phyloP scores from a whole-genome alignment of 2,888 invertebrate genomes.

The Netelia virgata region DNA sequence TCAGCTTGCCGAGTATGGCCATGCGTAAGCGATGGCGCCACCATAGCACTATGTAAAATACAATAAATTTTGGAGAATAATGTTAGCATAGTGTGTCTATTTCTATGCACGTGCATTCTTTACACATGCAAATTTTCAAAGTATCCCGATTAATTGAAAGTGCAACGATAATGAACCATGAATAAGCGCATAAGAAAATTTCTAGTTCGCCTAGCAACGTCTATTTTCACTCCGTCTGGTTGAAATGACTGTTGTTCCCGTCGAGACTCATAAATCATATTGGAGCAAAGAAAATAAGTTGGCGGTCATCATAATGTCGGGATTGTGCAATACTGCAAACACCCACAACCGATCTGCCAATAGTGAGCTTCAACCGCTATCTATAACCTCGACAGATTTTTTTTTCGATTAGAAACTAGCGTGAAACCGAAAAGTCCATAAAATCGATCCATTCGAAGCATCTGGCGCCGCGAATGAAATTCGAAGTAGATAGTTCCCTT shows the following conservation, averaged over 20 bases:
- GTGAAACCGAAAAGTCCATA: too few relatives aligned
- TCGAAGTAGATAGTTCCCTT: too few relatives aligned
- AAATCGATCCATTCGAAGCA: too few relatives aligned
- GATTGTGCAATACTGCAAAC: not conserved
- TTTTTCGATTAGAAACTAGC: too few relatives aligned
- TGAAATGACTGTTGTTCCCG: not conserved
- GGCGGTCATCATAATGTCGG: not conserved
- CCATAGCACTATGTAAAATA: not conserved
- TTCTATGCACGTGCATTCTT: not conserved
- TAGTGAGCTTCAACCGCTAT: not conserved
- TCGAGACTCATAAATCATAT: too few relatives aligned
- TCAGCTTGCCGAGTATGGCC: not conserved
- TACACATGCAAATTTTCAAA: too few relatives aligned
- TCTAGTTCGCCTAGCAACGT: too few relatives aligned
- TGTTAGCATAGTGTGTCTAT: not conserved
- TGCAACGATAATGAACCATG: too few relatives aligned
- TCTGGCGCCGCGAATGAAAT: too few relatives aligned
- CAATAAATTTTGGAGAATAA: not conserved
- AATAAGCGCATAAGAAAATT: too few relatives aligned
- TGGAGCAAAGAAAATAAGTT: not conserved
- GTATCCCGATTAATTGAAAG: too few relatives aligned
- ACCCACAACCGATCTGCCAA: slow-evolving; percentile 1
- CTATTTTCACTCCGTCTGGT: not conserved
- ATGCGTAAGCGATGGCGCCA: not conserved
- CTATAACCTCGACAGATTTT: not conserved